Evolutionary conservation across 2,113 vertebrate species (phyloP).

Genomic region (Cyanoderma ruficeps): DNA sequence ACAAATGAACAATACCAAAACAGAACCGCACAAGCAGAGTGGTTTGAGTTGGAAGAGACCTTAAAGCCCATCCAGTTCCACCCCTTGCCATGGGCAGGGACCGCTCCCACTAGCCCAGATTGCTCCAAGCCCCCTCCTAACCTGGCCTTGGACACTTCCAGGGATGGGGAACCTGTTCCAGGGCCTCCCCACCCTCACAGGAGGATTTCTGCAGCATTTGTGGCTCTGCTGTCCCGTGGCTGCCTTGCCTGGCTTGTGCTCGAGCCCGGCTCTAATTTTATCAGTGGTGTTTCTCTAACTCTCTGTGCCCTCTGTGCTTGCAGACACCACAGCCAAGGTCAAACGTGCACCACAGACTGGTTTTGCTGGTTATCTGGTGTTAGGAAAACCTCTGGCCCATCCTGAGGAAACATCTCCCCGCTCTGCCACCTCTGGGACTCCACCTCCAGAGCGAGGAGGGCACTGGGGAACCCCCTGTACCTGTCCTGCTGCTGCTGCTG

Average conservation of each 20-base stretch:
- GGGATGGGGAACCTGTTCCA: not conserved
- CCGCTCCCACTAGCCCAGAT: not conserved
- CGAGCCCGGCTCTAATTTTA: not conserved
- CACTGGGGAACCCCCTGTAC: fast-evolving
- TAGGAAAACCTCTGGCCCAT: not conserved
- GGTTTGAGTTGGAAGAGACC: not conserved
- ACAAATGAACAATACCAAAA: not conserved
- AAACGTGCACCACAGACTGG: fast-evolving
- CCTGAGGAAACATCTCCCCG: not conserved
- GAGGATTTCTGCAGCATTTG: not conserved
- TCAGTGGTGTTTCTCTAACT: not conserved
- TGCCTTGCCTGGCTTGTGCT: not conserved
- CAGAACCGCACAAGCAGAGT: fast-evolving
- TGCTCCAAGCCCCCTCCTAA: not conserved
- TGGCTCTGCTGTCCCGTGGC: not conserved
- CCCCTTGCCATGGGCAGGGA: not conserved
- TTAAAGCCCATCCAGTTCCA: not conserved
- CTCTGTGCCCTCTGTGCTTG: not conserved
- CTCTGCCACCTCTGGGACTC: not conserved
- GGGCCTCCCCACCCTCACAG: not conserved
- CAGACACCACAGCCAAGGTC: not conserved
- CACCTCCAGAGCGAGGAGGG: not conserved
- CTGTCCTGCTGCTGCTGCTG: not conserved
- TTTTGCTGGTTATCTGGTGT: not conserved
- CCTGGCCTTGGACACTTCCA: not conserved